Conservation (phyloP, 1,140 invertebrate genomes). For the Cepaea nemoralis region DNA sequence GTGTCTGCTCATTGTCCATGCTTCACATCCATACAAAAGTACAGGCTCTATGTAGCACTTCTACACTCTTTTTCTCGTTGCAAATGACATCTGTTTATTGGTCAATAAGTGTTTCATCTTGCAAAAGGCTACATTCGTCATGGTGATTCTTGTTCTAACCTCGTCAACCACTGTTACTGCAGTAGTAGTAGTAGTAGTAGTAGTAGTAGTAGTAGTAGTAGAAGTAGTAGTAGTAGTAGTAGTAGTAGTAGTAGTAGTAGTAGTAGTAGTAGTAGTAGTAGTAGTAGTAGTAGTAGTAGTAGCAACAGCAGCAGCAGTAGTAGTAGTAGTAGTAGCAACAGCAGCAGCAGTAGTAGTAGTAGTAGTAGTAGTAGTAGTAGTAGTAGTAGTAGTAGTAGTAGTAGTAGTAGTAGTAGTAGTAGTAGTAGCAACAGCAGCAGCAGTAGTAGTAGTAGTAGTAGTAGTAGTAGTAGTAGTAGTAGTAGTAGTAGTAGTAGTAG, state of each 20-base stretch:
- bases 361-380: constrained; percentile 6
- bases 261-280: constrained; percentile 2
- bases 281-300: constrained; percentile 8
- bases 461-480: background rate
- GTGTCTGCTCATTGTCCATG: too few relatives aligned
- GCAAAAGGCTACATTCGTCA: too few relatives aligned
- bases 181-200: too few relatives aligned
- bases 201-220: background rate
- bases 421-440: background rate
- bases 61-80: too few relatives aligned
- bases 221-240: constrained; percentile 4
- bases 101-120: too few relatives aligned
- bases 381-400: background rate
- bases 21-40: too few relatives aligned
- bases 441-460: background rate
- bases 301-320: background rate
- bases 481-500: background rate
- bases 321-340: background rate
- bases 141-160: too few relatives aligned
- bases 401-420: constrained; percentile 9
- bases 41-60: too few relatives aligned
- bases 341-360: background rate
- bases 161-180: too few relatives aligned
- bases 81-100: too few relatives aligned
- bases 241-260: constrained; percentile 4